Evolutionary conservation across 2,113 vertebrate species (phyloP).

Genomic region (Panurus biarmicus): DNA sequence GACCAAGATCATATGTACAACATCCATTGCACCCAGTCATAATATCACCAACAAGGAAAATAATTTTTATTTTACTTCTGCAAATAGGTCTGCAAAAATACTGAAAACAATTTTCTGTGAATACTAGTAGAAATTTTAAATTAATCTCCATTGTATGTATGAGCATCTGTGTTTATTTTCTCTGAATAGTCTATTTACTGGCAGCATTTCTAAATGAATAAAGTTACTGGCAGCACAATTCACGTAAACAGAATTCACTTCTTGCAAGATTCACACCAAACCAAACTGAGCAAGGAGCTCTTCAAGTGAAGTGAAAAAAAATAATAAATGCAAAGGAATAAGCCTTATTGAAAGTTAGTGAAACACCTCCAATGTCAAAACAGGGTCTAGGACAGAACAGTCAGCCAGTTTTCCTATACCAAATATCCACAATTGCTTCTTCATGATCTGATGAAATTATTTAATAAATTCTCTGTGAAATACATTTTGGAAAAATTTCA

Average conservation of each 20-base stretch:
- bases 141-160: conserved; percentile 8
- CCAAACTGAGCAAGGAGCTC: background rate
- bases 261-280: background rate
- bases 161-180: conserved; percentile 56
- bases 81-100: background rate
- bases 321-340: background rate
- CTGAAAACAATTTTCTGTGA: background rate
- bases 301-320: background rate
- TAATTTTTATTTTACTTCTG: background rate
- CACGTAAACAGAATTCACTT: background rate
- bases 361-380: background rate
- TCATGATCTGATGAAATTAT: background rate
- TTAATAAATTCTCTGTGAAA: background rate
- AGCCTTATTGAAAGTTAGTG: background rate
- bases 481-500: background rate
- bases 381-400: background rate
- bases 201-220: conserved; percentile 15
- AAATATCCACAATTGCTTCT: background rate
- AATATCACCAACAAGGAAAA: background rate
- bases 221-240: background rate
- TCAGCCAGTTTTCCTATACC: background rate
- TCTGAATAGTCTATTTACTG: conserved; percentile 31
- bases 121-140: background rate
- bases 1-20: background rate
- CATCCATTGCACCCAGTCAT: background rate